Evolutionary conservation across 2,113 vertebrate species (phyloP).

Genomic region (Phoenicopterus ruber): DNA sequence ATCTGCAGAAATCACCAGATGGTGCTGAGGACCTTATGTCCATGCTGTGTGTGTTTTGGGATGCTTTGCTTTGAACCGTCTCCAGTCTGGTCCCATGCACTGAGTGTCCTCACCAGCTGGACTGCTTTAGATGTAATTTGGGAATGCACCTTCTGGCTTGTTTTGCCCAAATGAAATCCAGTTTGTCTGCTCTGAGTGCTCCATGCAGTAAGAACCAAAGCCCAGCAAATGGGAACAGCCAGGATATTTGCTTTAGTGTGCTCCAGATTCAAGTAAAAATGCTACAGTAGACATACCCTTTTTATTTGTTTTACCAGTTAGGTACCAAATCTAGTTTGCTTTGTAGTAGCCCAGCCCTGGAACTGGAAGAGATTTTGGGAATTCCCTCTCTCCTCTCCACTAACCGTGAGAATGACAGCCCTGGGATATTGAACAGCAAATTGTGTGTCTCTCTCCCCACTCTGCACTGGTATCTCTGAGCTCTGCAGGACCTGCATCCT

Average conservation of each 20-base stretch:
- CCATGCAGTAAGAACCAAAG: neutral
- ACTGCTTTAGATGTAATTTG: neutral
- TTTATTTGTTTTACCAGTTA: neutral
- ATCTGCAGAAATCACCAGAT: neutral
- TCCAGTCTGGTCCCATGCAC: neutral
- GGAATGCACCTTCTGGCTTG: neutral
- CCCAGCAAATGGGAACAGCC: neutral
- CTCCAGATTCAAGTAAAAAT: neutral
- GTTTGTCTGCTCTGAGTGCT: neutral
- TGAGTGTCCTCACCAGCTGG: neutral
- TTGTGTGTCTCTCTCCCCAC: fast-evolving
- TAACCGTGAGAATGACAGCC: neutral
- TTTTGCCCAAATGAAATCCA: neutral
- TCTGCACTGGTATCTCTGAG: neutral
- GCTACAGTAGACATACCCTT: neutral
- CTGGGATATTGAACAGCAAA: neutral
- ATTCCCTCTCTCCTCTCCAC: neutral
- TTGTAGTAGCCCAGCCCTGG: neutral
- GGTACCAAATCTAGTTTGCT: neutral
- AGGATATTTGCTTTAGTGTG: neutral
- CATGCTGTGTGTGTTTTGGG: neutral
- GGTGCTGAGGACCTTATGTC: neutral
- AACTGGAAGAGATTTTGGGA: neutral
- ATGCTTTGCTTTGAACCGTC: neutral
- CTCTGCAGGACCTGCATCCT: neutral